phyloP scores from a whole-genome alignment of 2,888 invertebrate genomes.

The Limnephilus auricula region DNA sequence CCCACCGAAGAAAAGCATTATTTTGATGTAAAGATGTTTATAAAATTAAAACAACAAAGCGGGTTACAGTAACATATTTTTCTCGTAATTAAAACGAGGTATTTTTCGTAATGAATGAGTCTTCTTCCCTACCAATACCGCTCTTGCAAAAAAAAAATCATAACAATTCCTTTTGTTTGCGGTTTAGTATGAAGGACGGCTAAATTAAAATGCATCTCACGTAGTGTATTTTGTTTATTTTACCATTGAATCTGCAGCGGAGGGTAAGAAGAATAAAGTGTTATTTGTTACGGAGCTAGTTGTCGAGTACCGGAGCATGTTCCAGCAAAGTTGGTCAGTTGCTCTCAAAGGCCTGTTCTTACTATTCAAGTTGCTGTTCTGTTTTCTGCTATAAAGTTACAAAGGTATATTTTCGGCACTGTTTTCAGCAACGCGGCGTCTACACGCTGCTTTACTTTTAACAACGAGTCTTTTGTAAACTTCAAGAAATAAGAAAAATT shows the following conservation, averaged over 20 bases:
- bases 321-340: constrained; percentile 39
- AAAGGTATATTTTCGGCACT: not conserved
- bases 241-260: constrained; percentile 26
- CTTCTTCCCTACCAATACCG: not conserved
- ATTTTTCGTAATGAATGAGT: no score
- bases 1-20: not conserved
- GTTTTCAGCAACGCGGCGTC: not conserved
- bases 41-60: not conserved
- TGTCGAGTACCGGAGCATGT: constrained; percentile 5
- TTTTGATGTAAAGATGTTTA: not conserved
- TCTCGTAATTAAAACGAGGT: not conserved
- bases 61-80: not conserved
- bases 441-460: constrained; percentile 15
- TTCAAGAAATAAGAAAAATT: not conserved
- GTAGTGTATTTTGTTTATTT: constrained; percentile 50
- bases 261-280: constrained; percentile 49
- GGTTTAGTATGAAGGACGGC: constrained; percentile 17
- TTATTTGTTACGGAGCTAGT: constrained; percentile 48
- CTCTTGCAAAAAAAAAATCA: constrained; percentile 23
- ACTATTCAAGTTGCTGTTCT: constrained; percentile 15
- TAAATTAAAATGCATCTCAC: constrained; percentile 51
- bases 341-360: constrained; percentile 45
- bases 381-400: not conserved
- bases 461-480: not conserved
- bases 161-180: constrained; percentile 26